Evolutionary conservation across 1,140 invertebrate species (phyloP).

Genomic region (Nasonia longicornis): DNA sequence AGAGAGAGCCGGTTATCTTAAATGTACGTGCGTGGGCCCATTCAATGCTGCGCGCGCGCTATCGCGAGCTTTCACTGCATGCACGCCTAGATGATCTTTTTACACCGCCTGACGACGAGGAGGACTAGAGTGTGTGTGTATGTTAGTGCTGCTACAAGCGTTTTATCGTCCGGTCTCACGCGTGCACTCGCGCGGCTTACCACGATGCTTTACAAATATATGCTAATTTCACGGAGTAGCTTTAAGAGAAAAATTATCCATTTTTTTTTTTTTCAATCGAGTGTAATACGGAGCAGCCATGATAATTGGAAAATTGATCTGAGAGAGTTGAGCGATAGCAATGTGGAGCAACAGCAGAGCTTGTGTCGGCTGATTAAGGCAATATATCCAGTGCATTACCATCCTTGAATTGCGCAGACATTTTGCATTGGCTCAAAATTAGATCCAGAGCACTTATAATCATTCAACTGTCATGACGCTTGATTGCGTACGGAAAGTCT

Average conservation of each 20-base stretch:
- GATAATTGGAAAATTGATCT: constrained; percentile 4
- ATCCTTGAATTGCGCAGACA: constrained; percentile 13
- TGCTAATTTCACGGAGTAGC: neutral
- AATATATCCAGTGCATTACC: constrained; percentile 8
- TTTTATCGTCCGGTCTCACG: neutral
- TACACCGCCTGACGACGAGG: neutral
- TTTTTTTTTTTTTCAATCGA: neutral
- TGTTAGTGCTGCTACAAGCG: neutral
- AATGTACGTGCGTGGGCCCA: neutral
- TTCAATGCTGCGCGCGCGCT: neutral
- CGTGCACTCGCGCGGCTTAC: neutral
- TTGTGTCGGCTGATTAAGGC: constrained; percentile 16
- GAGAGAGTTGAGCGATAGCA: neutral
- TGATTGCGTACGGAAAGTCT: neutral
- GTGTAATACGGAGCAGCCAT: neutral
- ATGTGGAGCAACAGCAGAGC: constrained; percentile 8
- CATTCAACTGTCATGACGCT: neutral
- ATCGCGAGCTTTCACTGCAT: neutral
- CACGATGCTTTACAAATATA: neutral
- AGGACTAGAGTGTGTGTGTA: neutral
- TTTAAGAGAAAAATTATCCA: neutral
- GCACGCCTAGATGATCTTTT: neutral
- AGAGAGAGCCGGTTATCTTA: constrained; percentile 13
- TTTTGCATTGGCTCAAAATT: constrained; percentile 17
- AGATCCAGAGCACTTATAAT: constrained; percentile 16